Base-by-base conservation (phyloP, 1,140 invertebrate genomes). In the Sitodiplosis mosellana region DNA sequence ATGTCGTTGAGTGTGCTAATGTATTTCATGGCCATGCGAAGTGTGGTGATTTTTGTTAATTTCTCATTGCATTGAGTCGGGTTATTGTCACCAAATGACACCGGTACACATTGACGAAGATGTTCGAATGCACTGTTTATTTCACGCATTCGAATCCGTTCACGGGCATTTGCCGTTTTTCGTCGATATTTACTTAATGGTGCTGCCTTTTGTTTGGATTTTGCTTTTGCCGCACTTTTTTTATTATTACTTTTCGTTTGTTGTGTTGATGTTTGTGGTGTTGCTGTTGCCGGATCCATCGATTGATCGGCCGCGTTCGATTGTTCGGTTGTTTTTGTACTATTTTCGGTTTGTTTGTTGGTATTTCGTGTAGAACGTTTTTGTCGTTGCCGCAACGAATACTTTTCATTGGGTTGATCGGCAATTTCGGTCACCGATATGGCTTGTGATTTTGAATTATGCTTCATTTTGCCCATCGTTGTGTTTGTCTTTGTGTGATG, bases 171-270 rank as follows among this genome's bases (percentile, higher is more conserved):
- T 1, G 88, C 88, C 2, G 86, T 88, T 67, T 86, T 86, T 51
- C 88, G 70, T 18, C 87, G 67, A 65, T 92, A 92, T 64, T 90
- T 92, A 68, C 83, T 87, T 49, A 91, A 69, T 1, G 87, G 87
- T 40, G 86, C 77, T 5, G 86, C 76, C 61, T 80, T 78, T 44
- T 73, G 69, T 59, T 83, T 84, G n/a, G 75, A 49, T 55, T 61
- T 63, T 19, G 54, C 44, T 34, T 53, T 58, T 19, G 54, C n/a
- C n/a, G n/a, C 38, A 34, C 50, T 27, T 12, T 15, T 19, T 22
- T 43, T 27, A 53, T 41, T 53, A 47, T 41, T 47, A 40, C 47
- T 53, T 54, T 46, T 58, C 54, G 48, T 56, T 55, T 50, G 59
- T 60, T 20, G 55, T 49, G 48, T 60, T 59, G 19, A 49, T 10